Evolutionary conservation across 2,888 invertebrate genomes (phyloP).

Genomic region (Dryobota labecula): DNA sequence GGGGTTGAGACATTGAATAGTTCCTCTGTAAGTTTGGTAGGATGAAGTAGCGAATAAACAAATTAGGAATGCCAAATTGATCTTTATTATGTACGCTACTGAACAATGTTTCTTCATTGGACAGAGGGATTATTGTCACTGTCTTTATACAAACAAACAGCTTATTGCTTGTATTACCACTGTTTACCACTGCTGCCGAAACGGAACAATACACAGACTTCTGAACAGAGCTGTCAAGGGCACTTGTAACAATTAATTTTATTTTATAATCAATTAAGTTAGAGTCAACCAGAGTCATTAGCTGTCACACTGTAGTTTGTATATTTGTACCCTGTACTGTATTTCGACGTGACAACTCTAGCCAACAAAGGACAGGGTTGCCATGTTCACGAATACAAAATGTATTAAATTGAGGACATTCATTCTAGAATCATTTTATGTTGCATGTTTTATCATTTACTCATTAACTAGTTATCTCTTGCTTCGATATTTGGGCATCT

Average conservation of each 20-base stretch:
- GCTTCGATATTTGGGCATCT: conserved; percentile 53
- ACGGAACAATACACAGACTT: conserved; percentile 17
- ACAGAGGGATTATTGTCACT: conserved; percentile 32
- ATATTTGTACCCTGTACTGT: conserved; percentile 30
- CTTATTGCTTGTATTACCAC: conserved; percentile 43
- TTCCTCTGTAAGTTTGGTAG: conserved; percentile 37
- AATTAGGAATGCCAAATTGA: not conserved
- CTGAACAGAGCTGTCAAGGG: conserved; percentile 28
- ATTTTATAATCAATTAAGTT: conserved; percentile 16
- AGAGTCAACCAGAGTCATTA: conserved; percentile 42
- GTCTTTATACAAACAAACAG: conserved; percentile 8
- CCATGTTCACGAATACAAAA: conserved; percentile 37
- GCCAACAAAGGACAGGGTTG: conserved; percentile 5
- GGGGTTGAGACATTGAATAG: conserved; percentile 5
- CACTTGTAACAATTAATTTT: conserved; percentile 20
- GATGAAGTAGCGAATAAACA: not conserved
- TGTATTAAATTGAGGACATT: conserved; percentile 78
- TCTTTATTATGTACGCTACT: not conserved
- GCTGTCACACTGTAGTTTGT: conserved; percentile 47
- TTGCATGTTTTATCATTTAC: conserved; percentile 85
- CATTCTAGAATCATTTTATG: conserved; percentile 80
- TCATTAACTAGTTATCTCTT: conserved; percentile 66
- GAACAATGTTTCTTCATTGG: conserved; percentile 15
- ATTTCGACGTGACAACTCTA: conserved; percentile 37
- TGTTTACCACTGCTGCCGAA: conserved; percentile 38